Conservation (phyloP, 2,797 vertebrate genomes). For the Sebastes nivosus region DNA sequence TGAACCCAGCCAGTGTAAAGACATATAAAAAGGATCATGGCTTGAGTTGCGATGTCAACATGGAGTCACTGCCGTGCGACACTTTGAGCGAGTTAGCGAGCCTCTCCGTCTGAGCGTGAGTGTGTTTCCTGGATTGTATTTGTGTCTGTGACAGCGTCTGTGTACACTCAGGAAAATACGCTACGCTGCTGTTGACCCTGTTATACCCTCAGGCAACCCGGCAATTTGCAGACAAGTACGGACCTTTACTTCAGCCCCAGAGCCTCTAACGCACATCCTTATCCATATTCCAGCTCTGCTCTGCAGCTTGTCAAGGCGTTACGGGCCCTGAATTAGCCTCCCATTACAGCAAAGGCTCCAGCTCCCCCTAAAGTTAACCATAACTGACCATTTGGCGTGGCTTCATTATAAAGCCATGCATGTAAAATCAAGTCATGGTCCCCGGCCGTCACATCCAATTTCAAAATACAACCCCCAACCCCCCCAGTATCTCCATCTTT, state of each 20-base stretch:
- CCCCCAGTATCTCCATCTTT: constrained; percentile 53
- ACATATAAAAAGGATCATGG: constrained; percentile 68
- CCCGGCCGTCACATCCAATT: constrained; percentile 78
- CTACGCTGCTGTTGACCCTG: constrained; percentile 49
- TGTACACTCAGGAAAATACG: constrained; percentile 16
- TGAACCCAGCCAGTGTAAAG: constrained; percentile 60
- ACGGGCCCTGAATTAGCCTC: constrained; percentile 65
- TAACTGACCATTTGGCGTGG: constrained; percentile 75
- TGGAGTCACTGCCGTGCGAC: constrained; percentile 39
- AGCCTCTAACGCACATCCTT: constrained; percentile 31
- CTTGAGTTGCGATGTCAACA: constrained; percentile 67
- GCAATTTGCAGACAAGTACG: constrained; percentile 61
- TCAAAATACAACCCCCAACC: constrained; percentile 66
- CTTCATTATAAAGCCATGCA: constrained; percentile 79
- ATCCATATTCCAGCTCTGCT: constrained; percentile 54
- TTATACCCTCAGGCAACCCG: constrained; percentile 61
- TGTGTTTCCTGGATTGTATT: constrained; percentile 25
- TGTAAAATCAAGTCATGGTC: constrained; percentile 71
- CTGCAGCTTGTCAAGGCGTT: constrained; percentile 51
- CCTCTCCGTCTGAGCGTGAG: constrained; percentile 6
- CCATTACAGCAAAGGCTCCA: constrained; percentile 58
- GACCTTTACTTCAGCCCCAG: constrained; percentile 39
- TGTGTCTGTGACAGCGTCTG: constrained; percentile 31
- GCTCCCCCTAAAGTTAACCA: constrained; percentile 70
- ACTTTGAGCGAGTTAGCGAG: constrained; percentile 34